Evolutionary conservation across 2,888 invertebrate genomes (phyloP), one percentile per base, ranked within the genome.

Genomic region (Mythimna vitellina): DNA sequence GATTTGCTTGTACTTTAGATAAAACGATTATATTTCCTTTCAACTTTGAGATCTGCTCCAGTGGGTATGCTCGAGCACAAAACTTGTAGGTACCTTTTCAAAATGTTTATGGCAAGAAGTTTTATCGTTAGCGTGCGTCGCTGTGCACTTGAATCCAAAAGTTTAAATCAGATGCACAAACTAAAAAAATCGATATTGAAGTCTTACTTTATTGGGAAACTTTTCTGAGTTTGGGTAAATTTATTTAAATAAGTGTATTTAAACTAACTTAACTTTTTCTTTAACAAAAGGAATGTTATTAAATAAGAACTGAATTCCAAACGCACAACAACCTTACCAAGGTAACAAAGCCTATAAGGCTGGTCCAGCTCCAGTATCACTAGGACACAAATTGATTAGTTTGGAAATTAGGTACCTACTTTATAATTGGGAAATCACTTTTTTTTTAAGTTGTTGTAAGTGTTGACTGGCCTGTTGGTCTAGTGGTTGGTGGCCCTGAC

Each of bases 101-200:
- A 70, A 83, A 84, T 76, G 65, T 86, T 76, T 82, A 72, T 64
- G 56, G 7, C 25, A 14, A 57, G 49, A 82, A 78, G 71, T 73
- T 83, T 63, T 10, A 46, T 62, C 65, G 65, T 72, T 72, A 60
- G 71, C 62, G 65, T 53, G n/a, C 69, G 54, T 65, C 35, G 51
- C 12, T 57, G 66, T 76, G 62, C 73, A 75, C 32, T 25, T 66
- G 42, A 58, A 71, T 57, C 22, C 1, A 29, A 67, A 86, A 84
- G 69, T 78, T 82, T 76, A 72, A 76, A 85, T 83, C 69, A 78
- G 46, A 78, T 81, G 68, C 78, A 85, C 46, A 42, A 62, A 69
- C 65, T 63, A 42, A 53, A 63, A 56, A 58, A 70, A 71, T 74
- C n/a, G n/a, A 60, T 73, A 67, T 67, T 49, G 38, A 35, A 12